Base-by-base conservation (phyloP, 2,113 vertebrate genomes). In the Lophotis ruficrista region DNA sequence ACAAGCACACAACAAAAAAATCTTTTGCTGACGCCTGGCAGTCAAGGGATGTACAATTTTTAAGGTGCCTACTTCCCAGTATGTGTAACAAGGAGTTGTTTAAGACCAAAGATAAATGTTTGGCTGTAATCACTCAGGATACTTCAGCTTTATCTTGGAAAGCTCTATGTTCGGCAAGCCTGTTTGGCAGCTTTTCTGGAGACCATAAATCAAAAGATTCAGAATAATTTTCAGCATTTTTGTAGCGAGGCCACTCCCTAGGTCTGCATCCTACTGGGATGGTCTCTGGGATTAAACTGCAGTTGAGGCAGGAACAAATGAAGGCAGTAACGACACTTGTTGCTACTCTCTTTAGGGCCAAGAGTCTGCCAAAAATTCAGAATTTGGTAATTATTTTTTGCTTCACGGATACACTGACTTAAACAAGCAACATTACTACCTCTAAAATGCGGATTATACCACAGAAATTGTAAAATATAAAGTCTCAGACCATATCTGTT, bases 141-240 rank as follows among this genome's bases (percentile, higher is more conserved):
- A 66, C 64, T 51, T 68, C 4, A 1, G 53, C 28, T 87, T 76
- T 53, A 78, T 43, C 68, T 69, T 15, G 2, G 47, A 87, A 87
- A 93, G 73, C 31, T 69, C 51, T 21, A 17, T 6, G 53, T 43
- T 81, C 38, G 25, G 76, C 53, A 70, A 80, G 76, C 62, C 60
- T 86, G 84, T 87, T 57, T 45, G 76, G 84, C 77, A 90, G 80
- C 83, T 94, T 91, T 72, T 69, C 10, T 72, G 70, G 60, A 70
- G 58, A 83, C 68, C 87, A 70, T 77, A 97, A 96, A 94, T 83
- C 79, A 91, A 93, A 95, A 89, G 75, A 81, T 43, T 86, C 41
- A 47, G 65, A 92, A 38, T 57, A 56, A 65, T 83, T 83, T 83
- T 50, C 50, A 83, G 68, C n/a, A 48, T 33, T 86, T 84, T 82